A percentile compares a stretch with the other conserved stretches of the same genome.
Evolutionary conservation across 2,797 vertebrate genomes (phyloP).

Genomic region (Furcifer pardalis): DNA sequence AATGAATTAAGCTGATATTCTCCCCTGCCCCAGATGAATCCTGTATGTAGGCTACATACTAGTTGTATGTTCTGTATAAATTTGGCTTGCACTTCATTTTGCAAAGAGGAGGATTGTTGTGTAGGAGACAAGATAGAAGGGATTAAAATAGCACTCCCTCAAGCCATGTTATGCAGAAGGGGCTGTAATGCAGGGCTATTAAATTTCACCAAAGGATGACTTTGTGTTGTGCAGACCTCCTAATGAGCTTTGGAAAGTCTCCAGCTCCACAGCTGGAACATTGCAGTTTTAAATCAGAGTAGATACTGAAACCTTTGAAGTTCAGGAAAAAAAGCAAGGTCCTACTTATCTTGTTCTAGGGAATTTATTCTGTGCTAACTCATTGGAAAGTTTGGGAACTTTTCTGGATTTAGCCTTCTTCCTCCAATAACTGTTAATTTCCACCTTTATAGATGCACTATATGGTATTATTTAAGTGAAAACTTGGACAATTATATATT

Average conservation of each 20-base stretch:
- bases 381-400: neutral
- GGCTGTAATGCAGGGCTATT: slow-evolving; percentile 8
- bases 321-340: neutral
- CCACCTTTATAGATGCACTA: neutral
- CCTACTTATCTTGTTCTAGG: neutral
- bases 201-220: slow-evolving; percentile 2
- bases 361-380: neutral
- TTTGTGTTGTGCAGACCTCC: neutral
- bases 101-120: slow-evolving; percentile 1
- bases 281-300: neutral
- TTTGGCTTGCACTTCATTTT: neutral
- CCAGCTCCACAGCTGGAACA: neutral
- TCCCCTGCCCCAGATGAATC: neutral
- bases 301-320: neutral
- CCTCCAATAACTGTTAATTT: neutral
- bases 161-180: neutral
- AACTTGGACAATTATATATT: neutral
- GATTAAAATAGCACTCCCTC: neutral
- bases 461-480: neutral
- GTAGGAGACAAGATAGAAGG: slow-evolving; percentile 13
- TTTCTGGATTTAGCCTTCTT: too few relatives aligned
- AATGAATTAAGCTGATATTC: accelerated
- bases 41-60: neutral
- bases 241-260: slow-evolving; percentile 14
- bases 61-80: slow-evolving; percentile 3